These are phyloP conservation scores for Ramphastos sulfuratus DNA, from an alignment of 2,113 vertebrate species.

Conservation along the genomic window DNA sequence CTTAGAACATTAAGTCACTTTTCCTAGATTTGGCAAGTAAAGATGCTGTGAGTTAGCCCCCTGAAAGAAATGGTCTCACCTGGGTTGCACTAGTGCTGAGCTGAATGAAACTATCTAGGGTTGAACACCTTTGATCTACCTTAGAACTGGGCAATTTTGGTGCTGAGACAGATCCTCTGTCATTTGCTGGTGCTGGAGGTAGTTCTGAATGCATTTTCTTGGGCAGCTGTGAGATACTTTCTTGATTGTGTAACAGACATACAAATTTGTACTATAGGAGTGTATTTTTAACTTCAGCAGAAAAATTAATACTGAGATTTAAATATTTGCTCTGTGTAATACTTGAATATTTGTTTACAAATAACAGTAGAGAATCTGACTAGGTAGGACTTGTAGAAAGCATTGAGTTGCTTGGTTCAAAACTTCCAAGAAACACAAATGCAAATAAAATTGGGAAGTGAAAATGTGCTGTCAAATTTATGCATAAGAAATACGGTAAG, in stretches of 20 bases:
- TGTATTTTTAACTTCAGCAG: neutral
- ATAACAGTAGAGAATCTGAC: neutral
- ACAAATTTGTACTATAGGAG: neutral
- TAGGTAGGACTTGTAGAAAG: neutral
- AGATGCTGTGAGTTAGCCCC: neutral
- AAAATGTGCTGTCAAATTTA: neutral
- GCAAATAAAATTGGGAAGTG: neutral
- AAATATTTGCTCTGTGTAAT: neutral
- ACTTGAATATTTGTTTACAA: constrained; percentile 20
- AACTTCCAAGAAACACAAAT: neutral
- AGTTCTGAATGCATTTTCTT: neutral
- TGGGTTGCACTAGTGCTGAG: neutral
- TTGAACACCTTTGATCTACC: neutral
- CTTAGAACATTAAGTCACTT: neutral
- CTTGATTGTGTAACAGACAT: neutral
- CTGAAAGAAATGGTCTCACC: neutral
- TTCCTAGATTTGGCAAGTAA: neutral
- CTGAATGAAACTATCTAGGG: neutral
- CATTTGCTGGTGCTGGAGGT: neutral
- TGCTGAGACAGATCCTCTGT: neutral
- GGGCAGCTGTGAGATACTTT: neutral
- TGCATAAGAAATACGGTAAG: neutral
- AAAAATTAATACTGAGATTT: neutral
- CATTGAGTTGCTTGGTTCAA: neutral
- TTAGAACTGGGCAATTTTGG: neutral